These are phyloP conservation scores for Idaea aversata DNA, from an alignment of 2,888 invertebrate species.

Conservation along the genomic window DNA sequence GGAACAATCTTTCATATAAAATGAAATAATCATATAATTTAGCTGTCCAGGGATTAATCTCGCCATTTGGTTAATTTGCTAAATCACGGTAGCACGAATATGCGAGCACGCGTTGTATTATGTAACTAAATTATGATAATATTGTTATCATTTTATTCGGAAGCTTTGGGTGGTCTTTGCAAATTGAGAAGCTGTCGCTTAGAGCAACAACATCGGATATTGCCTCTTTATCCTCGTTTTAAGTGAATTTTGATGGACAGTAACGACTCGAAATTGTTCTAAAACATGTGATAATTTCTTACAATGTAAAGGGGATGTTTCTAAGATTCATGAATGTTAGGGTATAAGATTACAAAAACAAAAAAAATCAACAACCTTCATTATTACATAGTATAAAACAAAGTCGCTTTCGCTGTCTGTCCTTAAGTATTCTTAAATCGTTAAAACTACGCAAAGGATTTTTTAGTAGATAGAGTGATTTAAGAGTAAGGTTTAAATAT, in stretches of 20 bases:
- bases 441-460: no score
- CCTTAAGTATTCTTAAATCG: no score
- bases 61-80: constrained; percentile 24
- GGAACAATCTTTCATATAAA: not conserved
- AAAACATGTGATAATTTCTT: not conserved
- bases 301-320: not conserved
- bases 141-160: constrained; percentile 33
- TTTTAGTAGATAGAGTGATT: no score
- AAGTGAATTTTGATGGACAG: not conserved
- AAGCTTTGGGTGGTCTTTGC: constrained; percentile 39
- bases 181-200: constrained; percentile 15
- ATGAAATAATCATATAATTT: constrained; percentile 2
- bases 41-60: constrained; percentile 1
- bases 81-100: constrained; percentile 26
- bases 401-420: no score
- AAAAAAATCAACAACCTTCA: no score
- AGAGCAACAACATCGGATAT: constrained; percentile 2
- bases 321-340: not conserved
- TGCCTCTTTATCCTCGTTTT: not conserved
- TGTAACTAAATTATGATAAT: constrained; percentile 27
- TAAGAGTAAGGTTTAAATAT: no score
- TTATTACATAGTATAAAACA: no score
- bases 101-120: constrained; percentile 25
- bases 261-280: not conserved
- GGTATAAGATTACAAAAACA: no score